These are phyloP conservation scores for Meles meles DNA, from an alignment of 2,113 vertebrate species.

Conservation along the genomic window DNA sequence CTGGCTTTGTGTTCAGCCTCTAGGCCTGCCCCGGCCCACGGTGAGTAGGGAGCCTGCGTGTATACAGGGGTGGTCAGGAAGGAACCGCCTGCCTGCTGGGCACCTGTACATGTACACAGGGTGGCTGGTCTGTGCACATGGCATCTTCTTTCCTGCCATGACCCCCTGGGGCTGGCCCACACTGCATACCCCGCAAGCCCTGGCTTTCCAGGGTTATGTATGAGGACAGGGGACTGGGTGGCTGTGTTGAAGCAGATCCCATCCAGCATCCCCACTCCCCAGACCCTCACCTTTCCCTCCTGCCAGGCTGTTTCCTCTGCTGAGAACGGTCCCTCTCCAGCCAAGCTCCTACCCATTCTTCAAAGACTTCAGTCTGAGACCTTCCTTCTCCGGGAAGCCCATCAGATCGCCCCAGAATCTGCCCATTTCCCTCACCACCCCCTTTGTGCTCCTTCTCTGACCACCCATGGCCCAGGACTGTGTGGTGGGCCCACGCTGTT, in stretches of 20 bases:
- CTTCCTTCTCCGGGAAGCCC: not conserved
- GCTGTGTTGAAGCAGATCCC: too few species aligned
- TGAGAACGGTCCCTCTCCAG: not conserved
- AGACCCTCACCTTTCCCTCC: not conserved
- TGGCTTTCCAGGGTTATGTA: not conserved
- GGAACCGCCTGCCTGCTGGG: not conserved
- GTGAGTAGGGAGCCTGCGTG: not conserved
- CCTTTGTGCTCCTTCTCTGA: not conserved
- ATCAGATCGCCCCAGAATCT: not conserved
- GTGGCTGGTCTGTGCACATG: not conserved
- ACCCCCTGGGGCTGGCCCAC: not conserved
- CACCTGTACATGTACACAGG: not conserved
- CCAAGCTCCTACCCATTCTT: not conserved
- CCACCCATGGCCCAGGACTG: not conserved
- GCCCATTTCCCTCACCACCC: fast-evolving
- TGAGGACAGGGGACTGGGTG: not conserved
- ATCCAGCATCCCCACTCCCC: not conserved
- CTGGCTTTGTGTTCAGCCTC: constrained; percentile 52
- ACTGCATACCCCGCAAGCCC: not conserved
- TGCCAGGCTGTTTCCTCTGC: not conserved
- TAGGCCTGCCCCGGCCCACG: fast-evolving
- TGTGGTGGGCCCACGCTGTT: not conserved
- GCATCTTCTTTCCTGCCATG: not conserved
- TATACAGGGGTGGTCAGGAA: fast-evolving
- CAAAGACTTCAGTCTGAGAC: not conserved